Conservation (phyloP, 2,113 vertebrate genomes). For the Pseudorectes ferrugineus region DNA sequence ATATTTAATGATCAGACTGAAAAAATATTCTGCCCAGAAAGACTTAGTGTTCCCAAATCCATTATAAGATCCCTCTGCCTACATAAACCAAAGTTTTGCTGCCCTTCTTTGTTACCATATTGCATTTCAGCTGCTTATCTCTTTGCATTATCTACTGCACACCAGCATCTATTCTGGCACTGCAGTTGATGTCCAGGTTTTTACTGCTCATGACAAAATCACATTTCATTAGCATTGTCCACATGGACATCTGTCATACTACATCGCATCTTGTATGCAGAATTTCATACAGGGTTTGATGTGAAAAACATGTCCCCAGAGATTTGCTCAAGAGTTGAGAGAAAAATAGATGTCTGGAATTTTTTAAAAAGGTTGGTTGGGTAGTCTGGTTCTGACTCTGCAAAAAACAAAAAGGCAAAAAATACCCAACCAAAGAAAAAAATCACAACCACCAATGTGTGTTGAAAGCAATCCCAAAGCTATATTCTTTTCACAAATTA, state of each 20-base stretch:
- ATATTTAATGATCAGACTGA: background rate
- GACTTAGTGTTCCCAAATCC: background rate
- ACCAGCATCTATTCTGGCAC: background rate
- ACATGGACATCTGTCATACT: background rate
- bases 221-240: background rate
- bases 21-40: background rate
- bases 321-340: background rate
- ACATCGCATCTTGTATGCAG: background rate
- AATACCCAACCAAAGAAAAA: background rate
- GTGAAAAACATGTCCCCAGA: background rate
- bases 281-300: background rate
- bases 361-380: background rate
- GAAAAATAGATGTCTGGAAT: background rate
- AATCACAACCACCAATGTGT: background rate
- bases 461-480: background rate
- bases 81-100: background rate
- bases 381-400: background rate
- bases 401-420: background rate
- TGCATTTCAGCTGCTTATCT: background rate
- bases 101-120: background rate
- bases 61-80: background rate
- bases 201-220: constrained; percentile 2
- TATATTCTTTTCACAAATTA: background rate
- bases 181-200: background rate
- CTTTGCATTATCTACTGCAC: background rate